Conservation (phyloP, 2,113 vertebrate species). For the Salvator merianae region DNA sequence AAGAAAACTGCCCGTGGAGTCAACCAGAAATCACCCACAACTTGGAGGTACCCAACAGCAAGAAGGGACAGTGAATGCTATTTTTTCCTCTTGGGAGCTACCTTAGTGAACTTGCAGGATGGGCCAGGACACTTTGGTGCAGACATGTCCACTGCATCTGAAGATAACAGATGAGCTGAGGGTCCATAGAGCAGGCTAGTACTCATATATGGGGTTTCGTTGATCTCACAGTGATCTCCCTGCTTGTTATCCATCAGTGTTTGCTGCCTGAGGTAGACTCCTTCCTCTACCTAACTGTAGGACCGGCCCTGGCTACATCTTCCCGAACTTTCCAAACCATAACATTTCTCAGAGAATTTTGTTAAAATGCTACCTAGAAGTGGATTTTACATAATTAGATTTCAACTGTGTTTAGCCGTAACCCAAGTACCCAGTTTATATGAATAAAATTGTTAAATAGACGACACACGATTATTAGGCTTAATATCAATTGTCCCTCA, state of each 20-base stretch:
- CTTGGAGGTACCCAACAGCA: no score
- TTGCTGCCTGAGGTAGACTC: no score
- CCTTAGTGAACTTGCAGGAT: no score
- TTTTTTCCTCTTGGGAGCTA: not conserved
- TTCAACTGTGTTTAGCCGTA: constrained; percentile 47
- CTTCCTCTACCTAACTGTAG: not conserved
- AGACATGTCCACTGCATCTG: no score
- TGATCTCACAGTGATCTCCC: no score
- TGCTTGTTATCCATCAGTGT: accelerated
- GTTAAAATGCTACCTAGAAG: not conserved
- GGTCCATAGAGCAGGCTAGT: no score
- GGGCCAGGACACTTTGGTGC: no score
- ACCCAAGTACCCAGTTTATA: constrained; percentile 55
- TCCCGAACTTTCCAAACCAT: not conserved
- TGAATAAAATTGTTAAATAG: constrained; percentile 68
- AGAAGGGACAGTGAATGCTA: not conserved
- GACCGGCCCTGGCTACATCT: not conserved
- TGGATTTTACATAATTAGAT: constrained; percentile 48
- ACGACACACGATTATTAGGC: constrained; percentile 70
- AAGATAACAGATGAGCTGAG: no score
- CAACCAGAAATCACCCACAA: no score
- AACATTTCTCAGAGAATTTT: accelerated
- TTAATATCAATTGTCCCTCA: constrained; percentile 84
- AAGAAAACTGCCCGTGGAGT: no score
- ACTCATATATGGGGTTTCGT: no score